Percentiles rank a stretch among this genome's conserved stretches.
phyloP scores from a whole-genome alignment of 2,113 vertebrate species.

The Leucoraja erinaceus region DNA sequence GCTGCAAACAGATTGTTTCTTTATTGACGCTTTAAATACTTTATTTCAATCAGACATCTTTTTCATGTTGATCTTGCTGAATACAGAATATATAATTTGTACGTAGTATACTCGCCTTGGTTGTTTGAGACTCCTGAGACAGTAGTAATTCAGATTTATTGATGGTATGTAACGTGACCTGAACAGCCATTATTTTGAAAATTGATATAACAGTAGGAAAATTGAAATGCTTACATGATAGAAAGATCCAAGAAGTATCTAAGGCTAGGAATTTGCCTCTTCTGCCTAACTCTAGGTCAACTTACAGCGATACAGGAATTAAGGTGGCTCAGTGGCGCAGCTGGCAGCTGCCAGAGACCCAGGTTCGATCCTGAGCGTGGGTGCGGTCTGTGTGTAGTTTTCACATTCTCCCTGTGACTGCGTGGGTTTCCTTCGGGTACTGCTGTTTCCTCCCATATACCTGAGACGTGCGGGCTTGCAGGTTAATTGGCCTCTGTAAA shows the following conservation, averaged over 20 bases:
- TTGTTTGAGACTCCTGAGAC: neutral
- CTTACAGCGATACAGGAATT: no score
- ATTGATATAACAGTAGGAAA: neutral
- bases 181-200: neutral
- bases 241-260: neutral
- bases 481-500: no score
- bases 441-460: no score
- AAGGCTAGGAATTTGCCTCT: neutral
- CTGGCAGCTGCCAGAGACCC: no score
- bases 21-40: conserved; percentile 21
- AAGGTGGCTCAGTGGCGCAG: no score
- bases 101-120: neutral
- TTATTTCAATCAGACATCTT: conserved; percentile 31
- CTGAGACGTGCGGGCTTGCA: no score
- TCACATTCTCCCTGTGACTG: no score
- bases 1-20: conserved; percentile 20
- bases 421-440: no score
- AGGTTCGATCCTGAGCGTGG: no score
- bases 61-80: neutral
- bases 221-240: neutral
- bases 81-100: neutral
- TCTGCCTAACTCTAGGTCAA: neutral
- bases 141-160: neutral
- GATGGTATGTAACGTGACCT: neutral
- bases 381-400: no score